Evolutionary conservation across 2,888 invertebrate genomes (phyloP), one percentile per base, ranked within the genome.

Genomic region (Zele albiditarsus): DNA sequence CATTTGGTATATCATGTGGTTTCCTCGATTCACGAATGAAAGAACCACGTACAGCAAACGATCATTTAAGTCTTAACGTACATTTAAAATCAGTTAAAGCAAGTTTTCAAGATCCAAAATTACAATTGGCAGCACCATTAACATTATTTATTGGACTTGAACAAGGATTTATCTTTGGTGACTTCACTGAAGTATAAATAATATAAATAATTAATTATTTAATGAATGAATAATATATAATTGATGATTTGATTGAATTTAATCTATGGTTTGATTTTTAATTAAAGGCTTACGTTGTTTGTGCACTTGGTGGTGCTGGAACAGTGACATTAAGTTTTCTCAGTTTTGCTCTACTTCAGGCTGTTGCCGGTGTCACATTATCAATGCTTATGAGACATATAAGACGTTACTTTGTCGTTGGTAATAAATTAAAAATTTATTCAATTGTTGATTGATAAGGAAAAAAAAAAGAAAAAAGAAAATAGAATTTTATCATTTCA

Each of bases 91-190:
- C 83, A 84, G 91, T 90, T 84, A 89, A 87, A 72, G 90, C 90
- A 49, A 90, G 91, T 1, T 92, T 93, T 80, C 91, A 91, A 76
- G 94, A 94, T 85, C 91, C 92, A 0, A 91, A 93, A 70, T 89
- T 95, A 49, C 91, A 94, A 81, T 92, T 95, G 49, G 94, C 94
- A 1, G 93, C 94, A 0, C 95, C 96, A 0, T 91, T 96, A 89
- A 94, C 95, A 3, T 91, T 95, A 58, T 96, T 95, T 84, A 95
- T 96, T 79, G 96, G 96, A 77, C 91, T 95, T 75, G 95, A 96
- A 88, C 96, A 96, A 90, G 95, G 95, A 80, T 95, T 96, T 87
- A 95, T 96, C 90, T 93, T 94, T 86, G 94, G 94, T 10, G 95
- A 95, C 84, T 96, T 95, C 88, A 93, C 95, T 86, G 94, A 95